A percentile compares a stretch with the other conserved stretches of the same genome.
Conservation (phyloP, 1,140 invertebrate species). For the Diorhabda carinulata region DNA sequence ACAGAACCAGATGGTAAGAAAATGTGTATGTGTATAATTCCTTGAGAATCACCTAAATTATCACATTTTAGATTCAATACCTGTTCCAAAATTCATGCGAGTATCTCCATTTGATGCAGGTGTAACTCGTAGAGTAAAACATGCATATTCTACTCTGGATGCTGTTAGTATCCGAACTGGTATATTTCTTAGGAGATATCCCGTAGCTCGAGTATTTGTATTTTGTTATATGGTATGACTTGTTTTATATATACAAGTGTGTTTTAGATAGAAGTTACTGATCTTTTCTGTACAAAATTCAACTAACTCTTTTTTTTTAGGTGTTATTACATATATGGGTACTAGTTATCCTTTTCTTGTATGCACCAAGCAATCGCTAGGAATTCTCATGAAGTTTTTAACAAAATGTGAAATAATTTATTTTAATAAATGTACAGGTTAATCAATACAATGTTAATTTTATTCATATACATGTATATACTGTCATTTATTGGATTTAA, state of each 20-base stretch:
- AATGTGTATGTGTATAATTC: conserved; percentile 34
- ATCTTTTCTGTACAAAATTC: too few species aligned
- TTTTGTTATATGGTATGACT: conserved; percentile 58
- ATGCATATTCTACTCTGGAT: conserved; percentile 74
- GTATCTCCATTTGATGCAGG: conserved; percentile 76
- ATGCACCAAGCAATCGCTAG: conserved; percentile 31
- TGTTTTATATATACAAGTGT: not conserved
- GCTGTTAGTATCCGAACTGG: conserved; percentile 72
- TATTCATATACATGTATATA: not conserved
- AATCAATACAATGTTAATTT: not conserved
- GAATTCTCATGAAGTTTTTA: not conserved
- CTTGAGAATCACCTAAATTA: conserved; percentile 32
- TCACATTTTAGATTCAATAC: conserved; percentile 54
- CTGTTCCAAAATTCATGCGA: conserved; percentile 67
- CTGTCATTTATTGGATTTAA: conserved; percentile 16
- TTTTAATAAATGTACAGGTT: not conserved
- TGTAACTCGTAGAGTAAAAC: conserved; percentile 72
- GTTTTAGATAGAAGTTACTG: not conserved
- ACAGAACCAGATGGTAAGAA: conserved; percentile 61
- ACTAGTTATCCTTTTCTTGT: conserved; percentile 59
- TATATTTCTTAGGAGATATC: conserved; percentile 75
- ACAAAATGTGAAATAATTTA: not conserved
- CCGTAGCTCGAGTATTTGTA: conserved; percentile 73
- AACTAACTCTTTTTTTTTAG: conserved; percentile 45
- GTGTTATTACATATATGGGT: conserved; percentile 69